phyloP scores from a whole-genome alignment of 2,888 invertebrate genomes.

The Ectropis crepuscularia region DNA sequence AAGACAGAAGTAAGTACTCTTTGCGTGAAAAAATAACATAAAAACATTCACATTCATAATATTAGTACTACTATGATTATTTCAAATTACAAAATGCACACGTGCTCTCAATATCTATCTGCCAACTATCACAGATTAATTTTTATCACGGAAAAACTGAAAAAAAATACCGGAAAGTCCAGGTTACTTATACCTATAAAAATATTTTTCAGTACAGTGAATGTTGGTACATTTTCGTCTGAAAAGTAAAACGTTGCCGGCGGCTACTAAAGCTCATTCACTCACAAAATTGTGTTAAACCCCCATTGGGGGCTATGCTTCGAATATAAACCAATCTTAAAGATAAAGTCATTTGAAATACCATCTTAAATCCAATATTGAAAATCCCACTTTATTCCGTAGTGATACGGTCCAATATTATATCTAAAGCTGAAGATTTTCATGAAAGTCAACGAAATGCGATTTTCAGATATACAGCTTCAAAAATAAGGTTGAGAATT shows the following conservation, averaged over 20 bases:
- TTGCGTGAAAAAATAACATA: too few relatives aligned
- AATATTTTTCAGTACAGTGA: too few relatives aligned
- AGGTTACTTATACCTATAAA: too few relatives aligned
- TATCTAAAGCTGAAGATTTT: constrained; percentile 5
- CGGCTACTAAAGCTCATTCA: constrained; percentile 85
- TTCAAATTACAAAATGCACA: too few relatives aligned
- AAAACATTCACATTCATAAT: too few relatives aligned
- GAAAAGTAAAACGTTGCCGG: constrained; percentile 66
- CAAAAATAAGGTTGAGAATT: constrained; percentile 33
- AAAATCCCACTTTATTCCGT: constrained; percentile 17
- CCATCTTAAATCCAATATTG: background rate
- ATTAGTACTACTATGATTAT: too few relatives aligned
- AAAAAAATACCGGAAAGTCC: too few relatives aligned
- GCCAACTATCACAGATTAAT: too few relatives aligned
- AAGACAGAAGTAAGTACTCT: too few relatives aligned
- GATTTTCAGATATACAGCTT: constrained; percentile 26
- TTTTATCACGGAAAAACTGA: too few relatives aligned
- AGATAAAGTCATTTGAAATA: constrained; percentile 31
- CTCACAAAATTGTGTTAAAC: constrained; percentile 78
- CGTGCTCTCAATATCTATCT: too few relatives aligned
- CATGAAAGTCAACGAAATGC: constrained; percentile 12
- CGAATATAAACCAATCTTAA: constrained; percentile 70
- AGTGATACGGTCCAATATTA: background rate
- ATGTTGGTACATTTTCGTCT: constrained; percentile 17
- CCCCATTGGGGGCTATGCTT: constrained; percentile 68